phyloP scores from a whole-genome alignment of 2,888 invertebrate genomes.

The Xylocampa areola region DNA sequence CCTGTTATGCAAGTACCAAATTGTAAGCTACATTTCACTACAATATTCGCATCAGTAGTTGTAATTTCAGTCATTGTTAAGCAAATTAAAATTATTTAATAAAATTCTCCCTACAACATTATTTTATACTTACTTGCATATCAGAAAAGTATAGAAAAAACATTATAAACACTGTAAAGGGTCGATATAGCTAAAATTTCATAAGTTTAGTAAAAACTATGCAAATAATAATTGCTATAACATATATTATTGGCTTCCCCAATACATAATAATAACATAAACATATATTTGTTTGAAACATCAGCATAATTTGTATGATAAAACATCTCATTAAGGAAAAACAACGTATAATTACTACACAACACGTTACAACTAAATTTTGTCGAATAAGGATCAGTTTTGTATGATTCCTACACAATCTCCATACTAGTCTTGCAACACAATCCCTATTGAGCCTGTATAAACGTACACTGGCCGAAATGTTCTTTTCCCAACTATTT shows the following conservation, averaged over 20 bases:
- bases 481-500: no score
- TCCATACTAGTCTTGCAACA: no score
- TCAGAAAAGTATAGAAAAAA: slow-evolving; percentile 31
- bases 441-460: no score
- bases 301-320: slow-evolving; percentile 28
- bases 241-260: slow-evolving; percentile 23
- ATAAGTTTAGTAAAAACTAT: slow-evolving; percentile 33
- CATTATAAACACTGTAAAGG: slow-evolving; percentile 44
- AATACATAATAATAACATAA: slow-evolving; percentile 36
- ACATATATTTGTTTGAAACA: slow-evolving; percentile 36
- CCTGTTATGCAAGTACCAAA: slow-evolving; percentile 42
- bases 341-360: background rate
- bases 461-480: no score
- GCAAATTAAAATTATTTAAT: slow-evolving; percentile 19
- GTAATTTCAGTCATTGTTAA: slow-evolving; percentile 42
- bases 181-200: slow-evolving; percentile 29
- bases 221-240: slow-evolving; percentile 38
- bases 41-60: slow-evolving; percentile 19
- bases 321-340: slow-evolving; percentile 31
- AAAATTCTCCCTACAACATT: slow-evolving; percentile 19
- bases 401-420: background rate
- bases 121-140: slow-evolving; percentile 41
- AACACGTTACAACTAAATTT: slow-evolving; percentile 1
- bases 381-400: slow-evolving; percentile 6
- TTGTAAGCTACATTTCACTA: slow-evolving; percentile 26